Evolutionary conservation across 2,888 invertebrate species (phyloP).

Genomic region (Habrosyne pyritoides): DNA sequence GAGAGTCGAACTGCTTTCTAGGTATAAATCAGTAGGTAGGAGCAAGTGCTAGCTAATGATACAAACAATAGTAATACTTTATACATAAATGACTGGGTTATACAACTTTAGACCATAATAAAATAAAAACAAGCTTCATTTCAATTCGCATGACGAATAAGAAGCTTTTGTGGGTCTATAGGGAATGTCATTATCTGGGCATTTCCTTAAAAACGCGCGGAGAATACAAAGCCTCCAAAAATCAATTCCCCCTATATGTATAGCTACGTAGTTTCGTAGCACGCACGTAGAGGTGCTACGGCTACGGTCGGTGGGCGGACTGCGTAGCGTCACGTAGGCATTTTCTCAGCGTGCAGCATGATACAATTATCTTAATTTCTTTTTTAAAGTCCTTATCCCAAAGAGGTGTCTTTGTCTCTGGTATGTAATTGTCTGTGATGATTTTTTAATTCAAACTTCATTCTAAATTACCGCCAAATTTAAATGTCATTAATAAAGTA

Average conservation of each 20-base stretch:
- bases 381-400: slow-evolving; percentile 9
- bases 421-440: too few relatives aligned
- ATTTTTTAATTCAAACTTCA: too few relatives aligned
- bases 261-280: slow-evolving; percentile 37
- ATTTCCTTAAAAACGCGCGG: slow-evolving; percentile 37
- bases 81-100: too few relatives aligned
- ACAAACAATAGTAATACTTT: too few relatives aligned
- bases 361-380: slow-evolving; percentile 24
- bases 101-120: neutral
- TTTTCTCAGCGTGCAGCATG: slow-evolving; percentile 31
- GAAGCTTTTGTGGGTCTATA: slow-evolving; percentile 30
- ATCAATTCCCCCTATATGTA: slow-evolving; percentile 46
- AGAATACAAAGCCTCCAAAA: slow-evolving; percentile 52
- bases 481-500: too few relatives aligned
- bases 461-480: too few relatives aligned
- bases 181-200: slow-evolving; percentile 42
- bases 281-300: slow-evolving; percentile 44
- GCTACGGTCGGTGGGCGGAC: slow-evolving; percentile 22
- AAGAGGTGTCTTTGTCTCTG: too few relatives aligned
- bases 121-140: slow-evolving; percentile 11
- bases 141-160: slow-evolving; percentile 24
- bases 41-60: too few relatives aligned
- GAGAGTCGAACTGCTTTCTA: too few relatives aligned
- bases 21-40: too few relatives aligned
- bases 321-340: slow-evolving; percentile 66